Evolutionary conservation across 2,113 vertebrate species (phyloP).

Genomic region (Pseudopipra pipra): DNA sequence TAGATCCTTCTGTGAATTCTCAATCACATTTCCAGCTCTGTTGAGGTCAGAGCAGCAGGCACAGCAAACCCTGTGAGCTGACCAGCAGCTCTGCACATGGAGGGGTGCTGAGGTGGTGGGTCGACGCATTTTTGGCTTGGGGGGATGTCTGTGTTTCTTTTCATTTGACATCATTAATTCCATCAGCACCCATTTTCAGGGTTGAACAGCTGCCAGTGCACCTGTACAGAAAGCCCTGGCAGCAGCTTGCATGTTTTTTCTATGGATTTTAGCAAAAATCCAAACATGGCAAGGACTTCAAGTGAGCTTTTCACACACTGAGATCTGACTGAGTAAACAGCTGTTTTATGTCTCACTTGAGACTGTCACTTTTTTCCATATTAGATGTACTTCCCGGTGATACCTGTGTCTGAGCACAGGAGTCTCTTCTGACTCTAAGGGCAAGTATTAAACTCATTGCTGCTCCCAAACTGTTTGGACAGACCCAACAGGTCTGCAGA

Average conservation of each 20-base stretch:
- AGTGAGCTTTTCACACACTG: not conserved
- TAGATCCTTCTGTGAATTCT: not conserved
- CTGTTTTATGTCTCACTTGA: not conserved
- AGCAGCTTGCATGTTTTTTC: not conserved
- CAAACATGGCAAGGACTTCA: not conserved
- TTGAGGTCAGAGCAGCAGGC: accelerated
- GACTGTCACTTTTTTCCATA: not conserved
- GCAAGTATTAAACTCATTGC: not conserved
- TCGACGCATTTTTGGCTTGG: accelerated
- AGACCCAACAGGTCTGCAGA: not conserved
- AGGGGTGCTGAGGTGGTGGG: not conserved
- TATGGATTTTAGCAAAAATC: not conserved
- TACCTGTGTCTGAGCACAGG: not conserved
- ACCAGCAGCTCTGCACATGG: accelerated
- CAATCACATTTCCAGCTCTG: accelerated
- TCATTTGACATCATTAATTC: not conserved
- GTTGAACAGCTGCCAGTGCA: not conserved
- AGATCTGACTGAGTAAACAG: not conserved
- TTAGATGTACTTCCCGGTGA: not conserved
- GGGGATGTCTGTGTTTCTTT: not conserved
- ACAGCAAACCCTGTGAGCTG: not conserved
- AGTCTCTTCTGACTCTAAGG: not conserved
- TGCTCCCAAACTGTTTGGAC: not conserved
- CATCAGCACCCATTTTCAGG: not conserved
- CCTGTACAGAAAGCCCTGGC: not conserved